Percentiles rank a stretch among this genome's conserved stretches.
phyloP scores from a whole-genome alignment of 2,888 invertebrate genomes.

The Heteromyza rotundicornis region DNA sequence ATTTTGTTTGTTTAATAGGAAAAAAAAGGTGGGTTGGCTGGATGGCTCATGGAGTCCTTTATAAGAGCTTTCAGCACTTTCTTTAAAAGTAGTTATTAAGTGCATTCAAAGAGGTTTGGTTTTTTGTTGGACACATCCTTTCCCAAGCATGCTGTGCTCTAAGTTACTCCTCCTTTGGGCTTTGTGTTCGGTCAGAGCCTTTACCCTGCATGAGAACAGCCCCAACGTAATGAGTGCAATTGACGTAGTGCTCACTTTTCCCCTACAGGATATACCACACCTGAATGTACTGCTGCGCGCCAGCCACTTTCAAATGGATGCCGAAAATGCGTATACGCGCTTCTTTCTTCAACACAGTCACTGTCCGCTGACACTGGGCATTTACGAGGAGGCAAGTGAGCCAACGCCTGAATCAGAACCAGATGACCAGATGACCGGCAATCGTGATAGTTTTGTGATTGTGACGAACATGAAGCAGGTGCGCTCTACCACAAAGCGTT shows the following conservation, averaged over 20 bases:
- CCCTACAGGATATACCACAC: conserved; percentile 32
- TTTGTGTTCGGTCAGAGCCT: too few species aligned
- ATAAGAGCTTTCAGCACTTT: too few species aligned
- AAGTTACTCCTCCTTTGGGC: too few species aligned
- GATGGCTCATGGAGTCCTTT: too few species aligned
- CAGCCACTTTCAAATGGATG: conserved; percentile 31
- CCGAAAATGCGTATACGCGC: conserved; percentile 34
- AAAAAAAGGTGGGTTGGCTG: too few species aligned
- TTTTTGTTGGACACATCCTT: too few species aligned
- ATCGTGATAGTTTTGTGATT: conserved; percentile 41
- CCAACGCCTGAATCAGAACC: conserved; percentile 12
- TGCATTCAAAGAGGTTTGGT: too few species aligned
- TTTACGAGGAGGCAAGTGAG: conserved; percentile 25
- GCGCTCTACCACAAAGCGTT: conserved; percentile 26
- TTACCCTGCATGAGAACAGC: too few species aligned
- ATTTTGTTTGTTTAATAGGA: too few species aligned
- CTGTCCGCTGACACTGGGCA: conserved; percentile 26
- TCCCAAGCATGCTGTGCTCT: too few species aligned
- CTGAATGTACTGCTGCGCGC: conserved; percentile 38
- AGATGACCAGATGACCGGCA: conserved; percentile 2
- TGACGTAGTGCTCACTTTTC: conserved; percentile 25
- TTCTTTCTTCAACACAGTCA: conserved; percentile 39
- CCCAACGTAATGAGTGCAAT: too few species aligned
- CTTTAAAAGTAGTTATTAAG: too few species aligned
- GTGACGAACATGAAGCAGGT: conserved; percentile 40